Conservation (phyloP, 2,113 vertebrate species). For the Peucedramus taeniatus region DNA sequence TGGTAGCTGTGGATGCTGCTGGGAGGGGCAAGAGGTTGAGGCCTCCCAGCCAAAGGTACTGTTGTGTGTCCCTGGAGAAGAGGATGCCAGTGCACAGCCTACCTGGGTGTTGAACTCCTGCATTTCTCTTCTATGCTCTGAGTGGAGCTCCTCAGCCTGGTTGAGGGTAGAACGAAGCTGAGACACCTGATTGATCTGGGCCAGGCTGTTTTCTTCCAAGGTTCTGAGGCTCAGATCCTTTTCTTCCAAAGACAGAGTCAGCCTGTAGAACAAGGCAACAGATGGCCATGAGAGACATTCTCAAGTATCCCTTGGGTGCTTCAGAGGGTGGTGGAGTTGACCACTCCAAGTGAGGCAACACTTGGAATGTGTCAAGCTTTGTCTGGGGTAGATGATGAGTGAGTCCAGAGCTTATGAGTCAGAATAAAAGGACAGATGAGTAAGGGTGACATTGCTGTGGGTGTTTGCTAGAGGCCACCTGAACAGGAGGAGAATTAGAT, state of each 20-base stretch:
- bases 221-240: conserved; percentile 61
- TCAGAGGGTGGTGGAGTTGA: neutral
- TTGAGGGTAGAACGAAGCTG: conserved; percentile 41
- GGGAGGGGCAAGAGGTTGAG: neutral
- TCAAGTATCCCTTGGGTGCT: neutral
- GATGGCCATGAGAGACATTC: neutral
- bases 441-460: neutral
- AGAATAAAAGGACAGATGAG: neutral
- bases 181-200: conserved; percentile 25
- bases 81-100: neutral
- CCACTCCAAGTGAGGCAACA: neutral
- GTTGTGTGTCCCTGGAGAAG: neutral
- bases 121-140: conserved; percentile 8
- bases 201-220: conserved; percentile 62
- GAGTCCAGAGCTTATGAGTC: neutral
- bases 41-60: neutral
- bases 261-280: conserved; percentile 2
- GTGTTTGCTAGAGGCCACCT: neutral
- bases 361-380: neutral
- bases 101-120: conserved; percentile 64
- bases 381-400: neutral
- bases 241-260: conserved; percentile 59
- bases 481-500: neutral
- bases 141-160: conserved; percentile 38
- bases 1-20: neutral